Conservation (phyloP, 2,888 invertebrate genomes). For the Caenorhabditis macrosperma region DNA sequence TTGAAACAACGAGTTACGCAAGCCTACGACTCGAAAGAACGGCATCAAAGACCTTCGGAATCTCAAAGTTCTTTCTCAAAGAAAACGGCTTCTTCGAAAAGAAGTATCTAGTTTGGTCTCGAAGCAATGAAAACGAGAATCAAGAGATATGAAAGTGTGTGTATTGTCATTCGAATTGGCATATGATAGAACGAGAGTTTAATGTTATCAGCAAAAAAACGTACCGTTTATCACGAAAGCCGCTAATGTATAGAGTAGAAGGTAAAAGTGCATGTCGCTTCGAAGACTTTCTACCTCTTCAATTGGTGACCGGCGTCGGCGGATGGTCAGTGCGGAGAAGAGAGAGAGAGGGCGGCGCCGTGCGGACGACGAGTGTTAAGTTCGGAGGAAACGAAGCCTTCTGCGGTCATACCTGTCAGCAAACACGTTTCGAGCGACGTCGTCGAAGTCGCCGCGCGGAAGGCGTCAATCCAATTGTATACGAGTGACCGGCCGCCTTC, state of each 20-base stretch:
- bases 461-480: conserved; percentile 51
- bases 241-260: conserved; percentile 36
- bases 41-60: background rate
- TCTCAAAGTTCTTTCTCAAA: background rate
- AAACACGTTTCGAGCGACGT: conserved; percentile 45
- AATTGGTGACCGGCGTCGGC: too few species aligned
- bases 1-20: conserved; percentile 23
- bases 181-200: background rate
- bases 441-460: conserved; percentile 34
- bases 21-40: background rate
- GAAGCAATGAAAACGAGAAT: background rate
- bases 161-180: background rate
- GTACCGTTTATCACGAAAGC: conserved; percentile 18
- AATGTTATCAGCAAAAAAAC: conserved; percentile 4
- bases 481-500: conserved; percentile 46
- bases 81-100: background rate
- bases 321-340: conserved; percentile 17
- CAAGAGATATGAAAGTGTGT: background rate
- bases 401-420: conserved; percentile 57
- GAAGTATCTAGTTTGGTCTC: background rate
- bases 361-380: conserved; percentile 46
- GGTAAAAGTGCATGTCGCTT: conserved; percentile 46
- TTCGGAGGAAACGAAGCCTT: conserved; percentile 42
- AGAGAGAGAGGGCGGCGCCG: conserved; percentile 32
- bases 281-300: conserved; percentile 14